A percentile compares a stretch with the other conserved stretches of the same genome.
These are phyloP conservation scores for Monochamus saltuarius DNA, from an alignment of 1,140 invertebrate species.

Conservation along the genomic window DNA sequence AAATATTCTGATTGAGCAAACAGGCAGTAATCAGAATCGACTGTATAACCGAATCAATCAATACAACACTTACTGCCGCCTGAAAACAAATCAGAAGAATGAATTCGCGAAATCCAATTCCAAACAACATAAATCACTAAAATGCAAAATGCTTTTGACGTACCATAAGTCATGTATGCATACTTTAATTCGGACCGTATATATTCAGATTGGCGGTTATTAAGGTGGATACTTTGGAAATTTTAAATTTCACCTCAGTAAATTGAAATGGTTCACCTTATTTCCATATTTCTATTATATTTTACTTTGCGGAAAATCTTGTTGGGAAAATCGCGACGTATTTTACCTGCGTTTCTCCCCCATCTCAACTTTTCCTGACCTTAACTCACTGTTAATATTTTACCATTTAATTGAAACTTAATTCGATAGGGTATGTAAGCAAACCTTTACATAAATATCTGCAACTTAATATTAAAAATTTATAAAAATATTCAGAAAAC, in stretches of 20 bases:
- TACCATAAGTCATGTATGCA: conserved; percentile 41
- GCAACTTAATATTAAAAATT: no score
- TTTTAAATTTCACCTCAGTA: not conserved
- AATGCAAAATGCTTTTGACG: conserved; percentile 40
- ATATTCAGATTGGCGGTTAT: conserved; percentile 11
- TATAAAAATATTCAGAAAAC: no score
- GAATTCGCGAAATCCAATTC: conserved; percentile 44
- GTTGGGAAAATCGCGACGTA: not conserved
- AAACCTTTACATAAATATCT: not conserved
- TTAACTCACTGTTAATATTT: not conserved
- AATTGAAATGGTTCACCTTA: no score
- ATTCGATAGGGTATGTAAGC: not conserved
- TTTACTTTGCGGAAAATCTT: no score
- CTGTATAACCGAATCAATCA: conserved; percentile 37
- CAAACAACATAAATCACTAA: conserved; percentile 42
- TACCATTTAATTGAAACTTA: not conserved
- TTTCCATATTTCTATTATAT: no score
- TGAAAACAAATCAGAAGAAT: conserved; percentile 41
- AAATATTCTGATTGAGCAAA: conserved; percentile 2
- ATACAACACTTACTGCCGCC: conserved; percentile 36
- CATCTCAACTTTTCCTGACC: not conserved
- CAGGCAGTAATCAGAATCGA: conserved; percentile 20
- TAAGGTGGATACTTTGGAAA: conserved; percentile 21
- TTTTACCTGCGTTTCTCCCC: not conserved
- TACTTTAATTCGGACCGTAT: conserved; percentile 31